Evolutionary conservation across 1,140 invertebrate genomes (phyloP).

Genomic region (Steinernema feltiae): DNA sequence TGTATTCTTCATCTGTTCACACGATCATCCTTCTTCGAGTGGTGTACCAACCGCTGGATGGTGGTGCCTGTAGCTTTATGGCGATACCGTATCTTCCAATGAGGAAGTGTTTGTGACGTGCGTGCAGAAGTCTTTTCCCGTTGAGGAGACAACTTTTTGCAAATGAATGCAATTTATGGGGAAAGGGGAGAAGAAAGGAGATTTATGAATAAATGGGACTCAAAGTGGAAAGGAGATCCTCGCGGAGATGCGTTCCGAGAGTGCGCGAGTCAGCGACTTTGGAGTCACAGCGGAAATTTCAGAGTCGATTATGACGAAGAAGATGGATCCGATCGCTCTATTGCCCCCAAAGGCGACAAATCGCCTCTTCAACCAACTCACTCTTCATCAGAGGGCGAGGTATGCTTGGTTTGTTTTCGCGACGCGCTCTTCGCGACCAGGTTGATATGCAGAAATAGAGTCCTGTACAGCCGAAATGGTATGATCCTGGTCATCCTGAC

Average conservation of each 20-base stretch:
- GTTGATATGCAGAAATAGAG: background rate
- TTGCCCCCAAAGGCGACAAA: background rate
- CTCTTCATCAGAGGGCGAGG: background rate
- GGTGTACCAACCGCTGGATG: too few relatives aligned
- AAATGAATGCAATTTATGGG: background rate
- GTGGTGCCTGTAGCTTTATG: too few relatives aligned
- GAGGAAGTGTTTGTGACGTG: too few relatives aligned
- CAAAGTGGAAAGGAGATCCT: background rate
- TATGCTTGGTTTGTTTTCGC: background rate
- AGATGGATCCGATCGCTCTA: background rate
- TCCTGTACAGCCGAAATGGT: too few relatives aligned
- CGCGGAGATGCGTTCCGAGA: background rate
- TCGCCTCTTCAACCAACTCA: background rate
- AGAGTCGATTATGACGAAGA: background rate
- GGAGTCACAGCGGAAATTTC: background rate
- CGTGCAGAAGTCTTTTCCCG: too few relatives aligned
- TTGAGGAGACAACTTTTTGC: background rate
- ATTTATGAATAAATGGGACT: slow-evolving; percentile 4
- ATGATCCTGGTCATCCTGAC: too few relatives aligned
- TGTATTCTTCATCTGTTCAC: too few relatives aligned
- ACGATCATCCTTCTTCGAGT: too few relatives aligned
- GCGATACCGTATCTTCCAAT: too few relatives aligned
- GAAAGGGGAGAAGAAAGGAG: background rate
- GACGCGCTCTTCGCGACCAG: background rate
- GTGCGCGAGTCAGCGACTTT: background rate